Conservation (phyloP, 2,888 invertebrate genomes). For the Scrobipalpa atriplicella region DNA sequence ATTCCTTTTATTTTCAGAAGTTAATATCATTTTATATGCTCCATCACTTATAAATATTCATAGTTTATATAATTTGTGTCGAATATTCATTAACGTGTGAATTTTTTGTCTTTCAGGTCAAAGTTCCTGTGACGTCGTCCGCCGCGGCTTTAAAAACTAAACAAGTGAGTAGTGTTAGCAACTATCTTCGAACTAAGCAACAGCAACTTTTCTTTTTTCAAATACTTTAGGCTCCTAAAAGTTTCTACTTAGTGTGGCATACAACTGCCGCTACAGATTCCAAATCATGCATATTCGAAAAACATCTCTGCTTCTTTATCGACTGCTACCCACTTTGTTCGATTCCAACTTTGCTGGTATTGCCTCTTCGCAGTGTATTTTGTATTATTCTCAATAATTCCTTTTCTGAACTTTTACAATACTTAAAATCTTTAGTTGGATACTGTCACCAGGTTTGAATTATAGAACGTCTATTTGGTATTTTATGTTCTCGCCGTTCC, state of each 20-base stretch:
- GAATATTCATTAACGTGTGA: constrained; percentile 27
- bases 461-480: constrained; percentile 23
- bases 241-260: background rate
- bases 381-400: constrained; percentile 19
- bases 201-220: background rate
- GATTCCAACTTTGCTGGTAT: background rate
- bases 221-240: background rate
- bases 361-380: constrained; percentile 18
- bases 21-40: background rate
- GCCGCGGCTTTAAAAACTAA: constrained; percentile 61
- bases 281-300: constrained; percentile 18
- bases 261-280: background rate
- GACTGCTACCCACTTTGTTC: constrained; percentile 5
- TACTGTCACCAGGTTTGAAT: constrained; percentile 6
- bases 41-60: background rate
- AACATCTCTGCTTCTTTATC: constrained; percentile 12
- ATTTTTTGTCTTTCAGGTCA: constrained; percentile 65
- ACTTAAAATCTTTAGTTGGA: constrained; percentile 1
- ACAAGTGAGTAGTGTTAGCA: constrained; percentile 65
- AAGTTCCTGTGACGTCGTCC: constrained; percentile 75
- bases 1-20: background rate
- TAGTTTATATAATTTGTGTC: constrained; percentile 15
- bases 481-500: constrained; percentile 31
- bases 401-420: constrained; percentile 6
- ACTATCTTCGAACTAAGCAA: background rate